Base-by-base conservation (phyloP, 2,888 invertebrate species). In the Fragum sueziense region DNA sequence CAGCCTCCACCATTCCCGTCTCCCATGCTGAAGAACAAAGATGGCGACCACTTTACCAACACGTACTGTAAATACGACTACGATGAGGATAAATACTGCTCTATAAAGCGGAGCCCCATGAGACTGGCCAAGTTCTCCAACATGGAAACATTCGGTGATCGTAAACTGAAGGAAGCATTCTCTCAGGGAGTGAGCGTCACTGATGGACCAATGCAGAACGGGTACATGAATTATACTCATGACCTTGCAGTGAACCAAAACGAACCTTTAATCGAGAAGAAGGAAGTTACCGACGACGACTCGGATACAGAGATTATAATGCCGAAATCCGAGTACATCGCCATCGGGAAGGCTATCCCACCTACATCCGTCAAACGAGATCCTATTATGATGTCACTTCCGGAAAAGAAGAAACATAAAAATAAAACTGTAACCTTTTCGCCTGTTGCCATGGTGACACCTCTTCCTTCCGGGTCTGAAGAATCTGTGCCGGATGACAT, bases 401-500 rank as follows among this genome's bases (percentile, higher is more conserved):
- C 87, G 1, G 79, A 82, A 27, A 82, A 86, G 73, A 85, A 85
- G 37, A 85, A 85, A 29, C 74, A 78, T 22, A 87, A 87, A 75
- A 87, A 82, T 69, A 90, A 90, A 84, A 90, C 88, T 25, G 90
- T 89, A 25, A 90, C 89, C 67, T 90, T 90, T 83, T 90, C 89
- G 27, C 90, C 89, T 3, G 88, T 90, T 62, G 90, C 90, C 70
- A 88, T 89, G 88, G 90, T 90, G 31, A 90, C 89, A 25, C 90
- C 90, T 33, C 73, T 90, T 71, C 89, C 88, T n/a, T 89, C 88
- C 1, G 90, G 88, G 27, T 89, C 89, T 0, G 88, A 88, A 37
- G 89, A 90, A 74, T 90, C 90, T 0, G 85, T 90, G 65, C 88
- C 87, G 31, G 86, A 86, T 9, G 83, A 86, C 20, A 61, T 65